phyloP scores from a whole-genome alignment of 2,888 invertebrate genomes.

The Smittia aterrima region DNA sequence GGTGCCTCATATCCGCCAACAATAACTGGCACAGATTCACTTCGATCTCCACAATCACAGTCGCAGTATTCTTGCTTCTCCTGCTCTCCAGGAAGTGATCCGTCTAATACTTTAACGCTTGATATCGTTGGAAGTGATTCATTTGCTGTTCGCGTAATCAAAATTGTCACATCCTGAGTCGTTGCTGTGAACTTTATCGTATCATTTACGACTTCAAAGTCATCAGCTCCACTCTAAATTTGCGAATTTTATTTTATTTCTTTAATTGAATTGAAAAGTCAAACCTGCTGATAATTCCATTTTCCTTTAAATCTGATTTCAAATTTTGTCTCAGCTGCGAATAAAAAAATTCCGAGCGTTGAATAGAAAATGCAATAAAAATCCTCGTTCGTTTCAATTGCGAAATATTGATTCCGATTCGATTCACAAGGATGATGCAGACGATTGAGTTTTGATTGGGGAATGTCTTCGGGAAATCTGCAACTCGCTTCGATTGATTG shows the following conservation, averaged over 20 bases:
- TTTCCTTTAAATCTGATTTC: background rate
- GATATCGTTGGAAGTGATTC: background rate
- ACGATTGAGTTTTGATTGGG: background rate
- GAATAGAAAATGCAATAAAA: slow-evolving; percentile 13
- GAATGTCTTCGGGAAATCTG: background rate
- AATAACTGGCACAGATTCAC: background rate
- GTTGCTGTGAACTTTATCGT: background rate
- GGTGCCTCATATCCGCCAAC: background rate
- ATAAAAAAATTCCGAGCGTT: background rate
- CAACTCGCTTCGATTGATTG: background rate
- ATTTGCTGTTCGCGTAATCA: background rate
- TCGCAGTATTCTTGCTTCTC: background rate
- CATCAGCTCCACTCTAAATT: background rate
- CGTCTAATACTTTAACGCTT: background rate
- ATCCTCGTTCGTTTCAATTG: background rate
- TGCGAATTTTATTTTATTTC: background rate
- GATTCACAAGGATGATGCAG: background rate
- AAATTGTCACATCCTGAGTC: background rate
- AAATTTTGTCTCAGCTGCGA: background rate
- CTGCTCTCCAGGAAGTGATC: background rate
- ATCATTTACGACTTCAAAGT: background rate
- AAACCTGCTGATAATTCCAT: background rate
- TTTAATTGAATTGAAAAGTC: background rate
- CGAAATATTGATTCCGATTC: background rate
- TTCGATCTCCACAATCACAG: background rate